A percentile compares a stretch with the other conserved stretches of the same genome.
Conservation (phyloP, 2,113 vertebrate genomes). For the Butorides virescens region DNA sequence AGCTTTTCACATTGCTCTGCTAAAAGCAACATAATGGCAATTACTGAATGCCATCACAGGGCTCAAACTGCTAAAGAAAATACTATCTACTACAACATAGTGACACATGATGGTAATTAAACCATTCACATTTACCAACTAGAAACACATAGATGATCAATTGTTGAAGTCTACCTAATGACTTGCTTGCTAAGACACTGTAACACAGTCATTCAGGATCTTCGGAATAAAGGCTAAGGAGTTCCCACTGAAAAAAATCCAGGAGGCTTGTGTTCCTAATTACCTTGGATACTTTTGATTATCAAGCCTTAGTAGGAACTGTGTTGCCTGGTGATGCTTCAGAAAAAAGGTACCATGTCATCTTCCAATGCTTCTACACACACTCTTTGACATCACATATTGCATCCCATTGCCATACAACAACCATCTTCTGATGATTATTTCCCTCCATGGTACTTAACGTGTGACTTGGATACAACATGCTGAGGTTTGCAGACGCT, state of each 20-base stretch:
- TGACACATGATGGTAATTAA: not conserved
- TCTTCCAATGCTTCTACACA: not conserved
- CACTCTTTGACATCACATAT: accelerated
- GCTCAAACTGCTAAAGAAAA: not conserved
- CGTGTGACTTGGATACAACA: not conserved
- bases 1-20: not conserved
- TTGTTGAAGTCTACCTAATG: not conserved
- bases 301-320: not conserved
- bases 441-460: not conserved
- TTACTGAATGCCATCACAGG: not conserved
- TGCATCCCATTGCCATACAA: too few species aligned
- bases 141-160: not conserved
- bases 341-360: not conserved
- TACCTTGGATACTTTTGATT: not conserved
- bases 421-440: not conserved
- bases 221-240: not conserved
- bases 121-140: not conserved
- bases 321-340: not conserved
- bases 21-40: not conserved
- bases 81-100: not conserved
- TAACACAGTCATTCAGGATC: not conserved
- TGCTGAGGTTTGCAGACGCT: not conserved
- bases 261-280: not conserved
- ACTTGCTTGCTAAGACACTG: not conserved
- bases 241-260: not conserved